These are phyloP conservation scores for Mormyrops attenuatus DNA, from an alignment of 2,797 vertebrate species.

Conservation along the genomic window DNA sequence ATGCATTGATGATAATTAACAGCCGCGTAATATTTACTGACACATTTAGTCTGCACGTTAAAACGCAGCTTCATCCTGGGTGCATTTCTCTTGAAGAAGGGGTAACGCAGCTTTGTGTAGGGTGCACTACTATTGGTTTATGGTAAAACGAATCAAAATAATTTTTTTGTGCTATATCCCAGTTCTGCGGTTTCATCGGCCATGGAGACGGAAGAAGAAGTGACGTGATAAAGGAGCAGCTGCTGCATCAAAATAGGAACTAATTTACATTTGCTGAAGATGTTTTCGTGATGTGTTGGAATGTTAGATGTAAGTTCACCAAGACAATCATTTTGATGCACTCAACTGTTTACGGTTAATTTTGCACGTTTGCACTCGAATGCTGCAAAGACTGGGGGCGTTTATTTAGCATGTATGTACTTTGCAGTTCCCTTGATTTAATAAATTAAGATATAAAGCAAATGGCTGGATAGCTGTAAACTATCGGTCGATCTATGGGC, in stretches of 20 bases:
- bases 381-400: background rate
- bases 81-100: background rate
- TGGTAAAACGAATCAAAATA: background rate
- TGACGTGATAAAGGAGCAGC: conserved; percentile 23
- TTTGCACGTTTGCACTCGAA: background rate
- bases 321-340: background rate
- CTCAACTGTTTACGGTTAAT: background rate
- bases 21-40: background rate
- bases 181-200: background rate
- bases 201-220: background rate
- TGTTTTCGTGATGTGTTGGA: conserved; percentile 12
- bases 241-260: conserved; percentile 37
- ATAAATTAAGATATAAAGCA: conserved; percentile 2
- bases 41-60: background rate
- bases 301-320: background rate
- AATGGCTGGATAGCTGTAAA: conserved; percentile 1
- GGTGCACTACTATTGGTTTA: background rate
- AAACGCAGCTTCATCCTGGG: background rate
- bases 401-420: background rate
- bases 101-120: background rate
- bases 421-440: background rate
- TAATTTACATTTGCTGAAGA: conserved; percentile 16
- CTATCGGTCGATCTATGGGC: conserved; percentile 41
- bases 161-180: background rate
- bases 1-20: background rate